These are phyloP conservation scores for Epizoanthus ramosus DNA, from an alignment of 92 coral and sea anemone genomes.

Conservation along the genomic window DNA sequence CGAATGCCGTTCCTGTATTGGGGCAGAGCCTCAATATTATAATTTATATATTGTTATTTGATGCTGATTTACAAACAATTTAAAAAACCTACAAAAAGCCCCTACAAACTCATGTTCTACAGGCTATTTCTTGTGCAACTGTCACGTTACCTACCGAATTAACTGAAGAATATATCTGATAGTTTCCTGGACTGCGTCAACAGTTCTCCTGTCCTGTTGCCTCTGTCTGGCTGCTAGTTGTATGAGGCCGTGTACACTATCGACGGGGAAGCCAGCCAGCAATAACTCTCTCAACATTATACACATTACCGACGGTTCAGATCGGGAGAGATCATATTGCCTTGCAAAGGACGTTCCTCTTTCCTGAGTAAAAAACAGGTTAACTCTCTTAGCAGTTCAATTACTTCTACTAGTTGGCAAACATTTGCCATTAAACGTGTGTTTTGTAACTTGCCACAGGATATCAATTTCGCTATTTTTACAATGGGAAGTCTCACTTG, in stretches of 20 bases:
- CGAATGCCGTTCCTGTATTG: too few relatives aligned
- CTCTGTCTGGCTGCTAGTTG: constrained; percentile 79
- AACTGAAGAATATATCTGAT: constrained; percentile 58
- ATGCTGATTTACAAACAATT: too few relatives aligned
- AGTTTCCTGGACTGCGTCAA: constrained; percentile 68
- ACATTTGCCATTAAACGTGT: too few relatives aligned
- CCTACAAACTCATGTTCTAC: too few relatives aligned
- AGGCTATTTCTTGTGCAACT: too few relatives aligned
- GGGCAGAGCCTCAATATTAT: too few relatives aligned
- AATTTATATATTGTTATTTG: too few relatives aligned
- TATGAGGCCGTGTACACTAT: constrained; percentile 68
- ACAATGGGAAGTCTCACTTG: too few relatives aligned
- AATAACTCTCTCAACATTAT: constrained; percentile 70
- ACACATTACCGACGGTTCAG: constrained; percentile 73
- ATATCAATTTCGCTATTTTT: background rate
- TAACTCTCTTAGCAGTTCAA: too few relatives aligned
- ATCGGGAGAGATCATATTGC: constrained; percentile 83
- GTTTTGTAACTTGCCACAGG: background rate
- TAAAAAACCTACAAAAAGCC: too few relatives aligned
- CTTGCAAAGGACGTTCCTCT: constrained; percentile 69
- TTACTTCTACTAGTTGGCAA: too few relatives aligned
- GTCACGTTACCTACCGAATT: constrained; percentile 57
- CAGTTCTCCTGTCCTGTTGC: constrained; percentile 73
- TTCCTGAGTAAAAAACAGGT: constrained; percentile 49
- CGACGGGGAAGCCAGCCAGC: constrained; percentile 73